A percentile compares a stretch with the other conserved stretches of the same genome.
phyloP scores from a whole-genome alignment of 1,140 invertebrate species.

The Sitodiplosis mosellana region DNA sequence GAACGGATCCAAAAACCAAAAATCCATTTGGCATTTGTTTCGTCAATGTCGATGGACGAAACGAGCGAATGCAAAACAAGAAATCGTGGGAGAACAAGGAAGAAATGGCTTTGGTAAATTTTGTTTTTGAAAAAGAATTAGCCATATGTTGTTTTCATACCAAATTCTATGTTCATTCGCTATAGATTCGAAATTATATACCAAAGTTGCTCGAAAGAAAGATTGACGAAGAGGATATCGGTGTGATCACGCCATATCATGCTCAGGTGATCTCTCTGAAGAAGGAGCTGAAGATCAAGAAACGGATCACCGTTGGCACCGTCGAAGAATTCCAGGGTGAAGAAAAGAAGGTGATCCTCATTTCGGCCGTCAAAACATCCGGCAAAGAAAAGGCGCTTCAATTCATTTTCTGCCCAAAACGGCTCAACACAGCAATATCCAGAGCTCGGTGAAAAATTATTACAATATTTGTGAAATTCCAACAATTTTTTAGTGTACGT shows the following conservation, averaged over 20 bases:
- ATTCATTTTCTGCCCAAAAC: conserved; percentile 53
- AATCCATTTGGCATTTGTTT: too few relatives aligned
- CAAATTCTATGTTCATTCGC: too few relatives aligned
- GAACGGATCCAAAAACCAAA: too few relatives aligned
- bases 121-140: conserved; percentile 4
- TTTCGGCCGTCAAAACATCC: conserved; percentile 65
- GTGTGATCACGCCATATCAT: conserved; percentile 83
- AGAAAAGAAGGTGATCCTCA: conserved; percentile 67
- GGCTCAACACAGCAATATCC: conserved; percentile 76
- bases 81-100: conserved; percentile 81
- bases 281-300: conserved; percentile 30
- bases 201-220: conserved; percentile 42
- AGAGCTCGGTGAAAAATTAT: conserved; percentile 39
- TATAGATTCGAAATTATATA: conserved; percentile 30
- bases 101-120: conserved; percentile 55
- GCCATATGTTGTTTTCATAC: too few relatives aligned
- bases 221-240: conserved; percentile 52
- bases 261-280: conserved; percentile 60
- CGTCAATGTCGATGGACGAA: conserved; percentile 13
- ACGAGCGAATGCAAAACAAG: conserved; percentile 44
- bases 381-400: conserved; percentile 41
- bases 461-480: too few relatives aligned
- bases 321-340: conserved; percentile 91
- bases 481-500: background rate
- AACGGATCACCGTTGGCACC: conserved; percentile 55